A percentile compares a stretch with the other conserved stretches of the same genome.
Evolutionary conservation across 2,113 vertebrate genomes (phyloP).

Genomic region (Sapajus apella): DNA sequence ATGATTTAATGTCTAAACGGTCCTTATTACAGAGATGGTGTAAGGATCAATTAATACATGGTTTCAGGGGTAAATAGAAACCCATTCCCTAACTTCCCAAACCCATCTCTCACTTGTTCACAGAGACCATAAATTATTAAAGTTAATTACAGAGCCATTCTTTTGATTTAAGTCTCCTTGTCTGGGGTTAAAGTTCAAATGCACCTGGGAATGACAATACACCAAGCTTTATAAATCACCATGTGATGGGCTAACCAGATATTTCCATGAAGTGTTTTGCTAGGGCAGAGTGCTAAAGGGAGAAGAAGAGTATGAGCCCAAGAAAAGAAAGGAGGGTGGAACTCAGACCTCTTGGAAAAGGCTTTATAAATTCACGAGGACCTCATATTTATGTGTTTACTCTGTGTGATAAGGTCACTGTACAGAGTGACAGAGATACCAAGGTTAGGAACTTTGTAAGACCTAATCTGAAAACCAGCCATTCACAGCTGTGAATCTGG

Average conservation of each 20-base stretch:
- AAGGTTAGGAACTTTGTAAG: rapidly evolving
- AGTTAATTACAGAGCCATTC: slow-evolving; percentile 55
- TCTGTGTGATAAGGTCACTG: background rate
- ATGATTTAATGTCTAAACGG: background rate
- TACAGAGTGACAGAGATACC: background rate
- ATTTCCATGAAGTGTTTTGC: background rate
- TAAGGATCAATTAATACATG: background rate
- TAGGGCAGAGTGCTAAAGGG: background rate
- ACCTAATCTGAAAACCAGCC: background rate
- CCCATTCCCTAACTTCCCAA: background rate
- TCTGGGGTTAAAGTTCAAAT: slow-evolving; percentile 56
- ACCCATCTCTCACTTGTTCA: slow-evolving; percentile 22
- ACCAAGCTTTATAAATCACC: slow-evolving; percentile 37
- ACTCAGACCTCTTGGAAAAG: background rate
- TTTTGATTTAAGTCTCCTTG: slow-evolving; percentile 50
- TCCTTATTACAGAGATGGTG: background rate
- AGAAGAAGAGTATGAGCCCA: background rate
- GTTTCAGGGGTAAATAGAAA: background rate
- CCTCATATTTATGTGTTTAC: background rate
- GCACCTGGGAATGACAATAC: slow-evolving; percentile 5
- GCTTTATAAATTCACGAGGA: background rate
- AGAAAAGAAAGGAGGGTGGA: background rate
- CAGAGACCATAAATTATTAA: slow-evolving; percentile 46
- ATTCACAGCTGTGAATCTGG: rapidly evolving
- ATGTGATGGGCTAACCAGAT: slow-evolving; percentile 31